A percentile compares a stretch with the other conserved stretches of the same genome.
phyloP scores from a whole-genome alignment of 1,140 invertebrate species.

The Nasonia giraulti region DNA sequence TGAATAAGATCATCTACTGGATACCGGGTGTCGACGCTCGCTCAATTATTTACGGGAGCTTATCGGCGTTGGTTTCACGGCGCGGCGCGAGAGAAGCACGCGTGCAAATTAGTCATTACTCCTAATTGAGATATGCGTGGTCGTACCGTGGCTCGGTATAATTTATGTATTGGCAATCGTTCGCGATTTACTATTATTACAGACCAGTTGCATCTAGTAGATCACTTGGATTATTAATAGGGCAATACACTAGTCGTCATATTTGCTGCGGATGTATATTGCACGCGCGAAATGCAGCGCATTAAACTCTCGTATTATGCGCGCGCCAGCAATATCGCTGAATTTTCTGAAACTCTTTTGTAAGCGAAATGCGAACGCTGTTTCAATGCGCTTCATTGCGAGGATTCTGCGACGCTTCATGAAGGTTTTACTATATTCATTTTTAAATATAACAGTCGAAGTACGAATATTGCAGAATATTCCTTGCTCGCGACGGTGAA shows the following conservation, averaged over 20 bases:
- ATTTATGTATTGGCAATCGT: neutral
- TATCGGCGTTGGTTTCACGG: neutral
- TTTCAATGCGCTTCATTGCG: no score
- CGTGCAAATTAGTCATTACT: no score
- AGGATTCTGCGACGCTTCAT: no score
- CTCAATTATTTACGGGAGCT: neutral
- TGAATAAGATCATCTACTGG: neutral
- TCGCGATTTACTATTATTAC: neutral
- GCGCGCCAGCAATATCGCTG: neutral
- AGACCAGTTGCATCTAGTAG: neutral
- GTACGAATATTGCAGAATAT: no score
- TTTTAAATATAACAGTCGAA: no score
- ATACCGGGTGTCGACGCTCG: neutral
- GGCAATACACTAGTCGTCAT: neutral
- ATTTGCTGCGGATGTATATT: neutral
- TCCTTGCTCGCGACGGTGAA: no score
- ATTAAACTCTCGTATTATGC: neutral
- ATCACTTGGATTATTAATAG: neutral
- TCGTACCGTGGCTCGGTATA: neutral
- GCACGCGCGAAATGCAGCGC: neutral
- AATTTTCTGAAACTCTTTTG: neutral
- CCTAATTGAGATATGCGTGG: no score
- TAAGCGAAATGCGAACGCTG: neutral
- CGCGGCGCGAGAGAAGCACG: no score
- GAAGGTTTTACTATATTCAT: no score